Percentiles rank a stretch among this genome's conserved stretches.
Evolutionary conservation across 2,888 invertebrate genomes (phyloP).

Genomic region (Molanna angustata): DNA sequence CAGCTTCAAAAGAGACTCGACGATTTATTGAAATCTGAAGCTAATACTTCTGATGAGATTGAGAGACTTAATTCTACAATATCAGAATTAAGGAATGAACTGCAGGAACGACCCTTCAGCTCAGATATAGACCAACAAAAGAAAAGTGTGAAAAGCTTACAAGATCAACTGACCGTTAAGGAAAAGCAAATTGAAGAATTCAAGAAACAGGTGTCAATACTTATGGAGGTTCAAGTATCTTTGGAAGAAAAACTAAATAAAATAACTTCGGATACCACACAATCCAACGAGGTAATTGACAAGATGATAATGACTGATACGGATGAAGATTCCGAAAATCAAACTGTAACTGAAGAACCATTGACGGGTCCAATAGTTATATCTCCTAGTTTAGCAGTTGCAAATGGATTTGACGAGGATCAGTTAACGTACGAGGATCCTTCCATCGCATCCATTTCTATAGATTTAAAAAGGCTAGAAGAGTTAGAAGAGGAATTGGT

Average conservation of each 20-base stretch:
- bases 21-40: conserved; percentile 21
- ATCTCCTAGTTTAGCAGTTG: conserved; percentile 26
- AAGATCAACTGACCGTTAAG: conserved; percentile 19
- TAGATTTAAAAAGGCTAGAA: conserved; percentile 51
- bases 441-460: conserved; percentile 23
- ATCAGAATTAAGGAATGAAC: conserved; percentile 21
- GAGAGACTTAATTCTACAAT: conserved; percentile 23
- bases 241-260: conserved; percentile 27
- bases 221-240: conserved; percentile 20
- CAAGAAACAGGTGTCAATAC: conserved; percentile 15
- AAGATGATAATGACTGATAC: conserved; percentile 31
- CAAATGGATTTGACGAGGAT: conserved; percentile 21
- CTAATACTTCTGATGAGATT: conserved; percentile 19
- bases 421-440: conserved; percentile 32
- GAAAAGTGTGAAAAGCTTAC: conserved; percentile 13
- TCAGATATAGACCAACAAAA: conserved; percentile 14
- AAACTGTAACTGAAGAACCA: neutral
- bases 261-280: conserved; percentile 1
- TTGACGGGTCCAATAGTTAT: conserved; percentile 20
- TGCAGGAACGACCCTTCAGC: conserved; percentile 22
- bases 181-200: conserved; percentile 22
- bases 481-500: conserved; percentile 72
- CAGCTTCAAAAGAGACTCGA: conserved; percentile 25
- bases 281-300: conserved; percentile 7
- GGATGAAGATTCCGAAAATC: conserved; percentile 42